Evolutionary conservation across 1,140 invertebrate genomes (phyloP).

Genomic region (Hormaphis cornu): DNA sequence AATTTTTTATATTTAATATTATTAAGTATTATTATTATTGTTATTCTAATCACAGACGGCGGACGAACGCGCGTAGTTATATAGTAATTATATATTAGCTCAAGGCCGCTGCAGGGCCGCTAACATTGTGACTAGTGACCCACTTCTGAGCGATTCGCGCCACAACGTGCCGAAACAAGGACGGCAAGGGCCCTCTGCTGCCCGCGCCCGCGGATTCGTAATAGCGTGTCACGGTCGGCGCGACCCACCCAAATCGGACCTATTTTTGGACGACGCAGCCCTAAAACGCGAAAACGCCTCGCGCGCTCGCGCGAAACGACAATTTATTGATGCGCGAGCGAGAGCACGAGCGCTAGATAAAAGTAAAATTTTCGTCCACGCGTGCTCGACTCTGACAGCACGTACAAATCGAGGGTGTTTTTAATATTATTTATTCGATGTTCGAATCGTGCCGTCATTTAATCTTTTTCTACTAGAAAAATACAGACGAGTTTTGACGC

Average conservation of each 20-base stretch:
- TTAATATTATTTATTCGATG: no score
- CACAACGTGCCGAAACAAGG: slow-evolving; percentile 19
- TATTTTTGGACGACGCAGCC: slow-evolving; percentile 20
- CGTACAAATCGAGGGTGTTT: no score
- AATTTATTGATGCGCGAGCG: background rate
- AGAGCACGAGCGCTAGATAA: background rate
- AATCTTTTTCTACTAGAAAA: no score
- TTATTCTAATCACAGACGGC: slow-evolving; percentile 27
- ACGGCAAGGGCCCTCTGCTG: slow-evolving; percentile 13
- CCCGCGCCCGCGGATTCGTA: background rate
- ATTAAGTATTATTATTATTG: background rate
- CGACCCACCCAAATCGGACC: background rate
- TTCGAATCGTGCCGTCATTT: no score
- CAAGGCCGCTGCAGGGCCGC: slow-evolving; percentile 23
- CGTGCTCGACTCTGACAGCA: no score
- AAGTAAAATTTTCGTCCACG: background rate
- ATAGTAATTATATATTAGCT: no score
- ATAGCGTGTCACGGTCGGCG: slow-evolving; percentile 16
- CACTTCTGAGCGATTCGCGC: slow-evolving; percentile 20
- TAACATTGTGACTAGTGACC: slow-evolving; percentile 32
- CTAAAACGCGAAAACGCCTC: background rate
- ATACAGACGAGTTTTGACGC: no score
- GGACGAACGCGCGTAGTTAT: slow-evolving; percentile 18
- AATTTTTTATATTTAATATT: background rate
- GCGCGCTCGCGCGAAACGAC: background rate